These are phyloP conservation scores for Urocynchramus pylzowi DNA, from an alignment of 2,113 vertebrate species.

Conservation along the genomic window DNA sequence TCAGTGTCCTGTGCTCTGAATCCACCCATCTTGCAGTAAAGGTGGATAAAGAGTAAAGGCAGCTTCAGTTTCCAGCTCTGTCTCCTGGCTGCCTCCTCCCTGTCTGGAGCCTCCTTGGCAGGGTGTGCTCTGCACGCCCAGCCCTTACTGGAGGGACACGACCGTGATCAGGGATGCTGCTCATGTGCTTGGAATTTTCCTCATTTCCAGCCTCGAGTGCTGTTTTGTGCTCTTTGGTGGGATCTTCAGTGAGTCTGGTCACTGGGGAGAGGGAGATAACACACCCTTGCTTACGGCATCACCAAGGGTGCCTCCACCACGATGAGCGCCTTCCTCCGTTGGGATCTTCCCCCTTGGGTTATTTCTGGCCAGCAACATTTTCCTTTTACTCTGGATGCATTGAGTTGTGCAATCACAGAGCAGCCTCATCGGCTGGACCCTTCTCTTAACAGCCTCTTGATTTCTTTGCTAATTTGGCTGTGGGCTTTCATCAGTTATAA, in stretches of 20 bases:
- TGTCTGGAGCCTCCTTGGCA: neutral
- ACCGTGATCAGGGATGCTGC: neutral
- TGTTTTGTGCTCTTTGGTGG: neutral
- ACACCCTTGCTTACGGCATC: neutral
- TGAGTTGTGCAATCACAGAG: neutral
- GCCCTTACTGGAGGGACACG: neutral
- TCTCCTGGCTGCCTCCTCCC: neutral
- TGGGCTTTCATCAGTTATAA: slow-evolving; percentile 43
- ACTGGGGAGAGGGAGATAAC: neutral
- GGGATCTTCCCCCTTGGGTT: neutral
- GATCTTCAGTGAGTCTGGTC: neutral
- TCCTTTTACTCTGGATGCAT: neutral
- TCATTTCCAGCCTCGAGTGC: neutral
- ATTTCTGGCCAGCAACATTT: neutral
- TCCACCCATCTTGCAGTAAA: neutral
- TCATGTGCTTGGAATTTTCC: slow-evolving; percentile 23
- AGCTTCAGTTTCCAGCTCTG: neutral
- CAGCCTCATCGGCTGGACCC: neutral
- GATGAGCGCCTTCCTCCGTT: neutral
- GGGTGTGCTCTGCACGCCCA: neutral
- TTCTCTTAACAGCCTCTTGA: neutral
- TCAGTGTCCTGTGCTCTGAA: neutral
- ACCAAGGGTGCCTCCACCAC: neutral
- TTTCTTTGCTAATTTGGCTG: slow-evolving; percentile 27
- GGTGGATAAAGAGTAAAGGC: neutral